A percentile compares a stretch with the other conserved stretches of the same genome.
Conservation (phyloP, 2,113 vertebrate species). For the Muscicapa adusta region DNA sequence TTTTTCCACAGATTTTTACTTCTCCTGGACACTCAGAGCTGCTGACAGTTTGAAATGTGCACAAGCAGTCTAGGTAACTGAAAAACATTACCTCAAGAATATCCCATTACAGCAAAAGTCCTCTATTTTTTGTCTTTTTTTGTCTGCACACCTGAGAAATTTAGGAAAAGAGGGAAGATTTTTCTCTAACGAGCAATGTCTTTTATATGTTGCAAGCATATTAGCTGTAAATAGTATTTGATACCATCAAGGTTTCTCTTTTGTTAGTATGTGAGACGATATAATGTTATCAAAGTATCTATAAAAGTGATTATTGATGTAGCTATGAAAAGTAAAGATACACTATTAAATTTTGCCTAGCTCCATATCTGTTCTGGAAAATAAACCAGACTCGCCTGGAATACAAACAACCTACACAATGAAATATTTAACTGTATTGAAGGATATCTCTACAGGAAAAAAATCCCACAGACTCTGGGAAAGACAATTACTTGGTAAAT, state of each 20-base stretch:
- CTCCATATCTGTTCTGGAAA: neutral
- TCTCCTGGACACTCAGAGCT: neutral
- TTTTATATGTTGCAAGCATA: neutral
- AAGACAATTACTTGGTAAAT: constrained; percentile 2
- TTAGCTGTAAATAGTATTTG: neutral
- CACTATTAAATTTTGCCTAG: neutral
- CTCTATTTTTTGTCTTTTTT: neutral
- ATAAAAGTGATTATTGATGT: neutral
- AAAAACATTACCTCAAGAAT: neutral
- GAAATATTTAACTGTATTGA: constrained; percentile 14
- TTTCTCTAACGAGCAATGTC: neutral
- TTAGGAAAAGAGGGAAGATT: neutral
- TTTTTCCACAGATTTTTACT: neutral
- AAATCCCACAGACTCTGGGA: neutral
- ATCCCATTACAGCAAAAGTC: neutral
- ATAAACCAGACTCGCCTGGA: neutral
- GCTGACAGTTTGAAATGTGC: neutral
- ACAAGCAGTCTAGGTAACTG: neutral
- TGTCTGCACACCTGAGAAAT: neutral
- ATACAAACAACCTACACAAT: neutral
- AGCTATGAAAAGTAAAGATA: neutral
- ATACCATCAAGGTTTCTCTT: neutral
- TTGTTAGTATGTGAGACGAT: neutral
- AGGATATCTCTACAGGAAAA: neutral
- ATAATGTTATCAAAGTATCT: neutral